Base-by-base conservation (phyloP, 2,113 vertebrate species). In the Triplophysa dalaica region DNA sequence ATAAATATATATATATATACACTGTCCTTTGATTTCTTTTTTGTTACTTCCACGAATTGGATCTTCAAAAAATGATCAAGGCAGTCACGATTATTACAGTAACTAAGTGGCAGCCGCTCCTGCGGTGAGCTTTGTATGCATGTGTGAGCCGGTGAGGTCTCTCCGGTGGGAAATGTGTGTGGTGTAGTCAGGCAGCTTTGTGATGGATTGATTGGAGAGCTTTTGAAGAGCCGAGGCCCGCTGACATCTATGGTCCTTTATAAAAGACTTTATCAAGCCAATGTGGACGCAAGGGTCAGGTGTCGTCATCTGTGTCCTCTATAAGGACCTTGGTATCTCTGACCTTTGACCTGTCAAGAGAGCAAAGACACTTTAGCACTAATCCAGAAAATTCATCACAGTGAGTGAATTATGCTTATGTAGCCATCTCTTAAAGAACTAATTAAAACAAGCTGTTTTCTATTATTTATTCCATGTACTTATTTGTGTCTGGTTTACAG, bases 221-320 rank as follows among this genome's bases (percentile, higher is more conserved):
- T 87, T 72, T 69, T 48, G 65, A 77, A 82, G 63, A 58, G 64
- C 70, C 17, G 26, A 69, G 77, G 78, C 66, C 84, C 84, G 73
- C 70, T 75, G 81, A 81, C 58, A 58, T 81, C 85, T 86, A 86
- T 48, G 88, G 89, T 85, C 90, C 90, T 83, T 90, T 91, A 86
- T 87, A 90, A 76, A 92, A 77, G 83, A 92, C 89, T 75, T 69
- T 33, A 83, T 89, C 88, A 56, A 91, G 68, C 90, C 90, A 91
- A 88, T 79, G 85, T 84, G 84, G 90, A 85, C 85, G 88, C 88
- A 76, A 85, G 89, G 88, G 94, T 99, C 97, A 98, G 95, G 96
- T 96, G 93, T 99, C 98, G 5, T 96, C 96, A 0, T 97, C 96
- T 0, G 96, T 99, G 93, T 99, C 97, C 87, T 99, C 98, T 83